Evolutionary conservation across 2,113 vertebrate species (phyloP).

Genomic region (Chauna torquata): DNA sequence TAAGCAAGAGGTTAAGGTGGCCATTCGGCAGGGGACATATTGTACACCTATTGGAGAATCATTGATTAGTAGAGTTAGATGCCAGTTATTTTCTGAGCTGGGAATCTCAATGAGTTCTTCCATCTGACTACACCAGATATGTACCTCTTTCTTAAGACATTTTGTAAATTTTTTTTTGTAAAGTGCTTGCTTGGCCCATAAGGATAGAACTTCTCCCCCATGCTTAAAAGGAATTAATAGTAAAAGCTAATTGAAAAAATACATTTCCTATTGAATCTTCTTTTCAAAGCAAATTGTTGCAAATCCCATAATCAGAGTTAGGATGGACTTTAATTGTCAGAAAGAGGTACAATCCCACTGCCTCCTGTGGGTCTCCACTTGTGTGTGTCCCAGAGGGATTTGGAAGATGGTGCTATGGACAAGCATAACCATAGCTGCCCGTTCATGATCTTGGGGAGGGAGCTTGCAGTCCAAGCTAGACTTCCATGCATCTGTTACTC

Average conservation of each 20-base stretch:
- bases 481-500: background rate
- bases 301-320: background rate
- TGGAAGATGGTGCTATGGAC: background rate
- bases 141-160: background rate
- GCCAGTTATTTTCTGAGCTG: background rate
- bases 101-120: background rate
- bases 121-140: background rate
- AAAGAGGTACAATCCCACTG: background rate
- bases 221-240: background rate
- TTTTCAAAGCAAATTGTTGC: background rate
- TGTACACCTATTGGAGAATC: background rate
- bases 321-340: background rate
- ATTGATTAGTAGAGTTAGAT: background rate
- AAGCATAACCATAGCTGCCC: background rate
- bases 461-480: background rate
- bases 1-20: background rate
- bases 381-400: background rate
- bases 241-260: background rate
- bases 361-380: background rate
- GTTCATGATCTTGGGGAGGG: background rate
- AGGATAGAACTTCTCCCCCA: background rate
- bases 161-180: background rate
- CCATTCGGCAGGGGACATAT: background rate
- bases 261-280: background rate
- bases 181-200: background rate